Evolutionary conservation across 2,888 invertebrate species (phyloP), one percentile per base, ranked within the genome.

Genomic region (Morinoia aosen): DNA sequence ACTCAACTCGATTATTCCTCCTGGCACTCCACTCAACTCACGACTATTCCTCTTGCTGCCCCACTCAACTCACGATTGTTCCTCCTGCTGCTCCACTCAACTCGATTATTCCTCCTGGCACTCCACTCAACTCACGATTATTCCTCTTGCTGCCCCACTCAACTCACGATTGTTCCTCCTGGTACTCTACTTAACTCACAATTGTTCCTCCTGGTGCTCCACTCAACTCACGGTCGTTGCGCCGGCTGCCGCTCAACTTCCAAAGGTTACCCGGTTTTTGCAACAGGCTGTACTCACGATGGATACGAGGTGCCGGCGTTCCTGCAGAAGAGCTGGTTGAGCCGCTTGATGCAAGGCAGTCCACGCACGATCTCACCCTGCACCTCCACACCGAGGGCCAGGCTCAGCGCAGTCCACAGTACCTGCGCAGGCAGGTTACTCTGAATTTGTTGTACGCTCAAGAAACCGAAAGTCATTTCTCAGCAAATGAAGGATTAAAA

Each of bases 291-390:
- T 39, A 98, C 98, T 98, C 98, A 99, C 99, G 98, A 98, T 97
- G 99, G 99, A 97, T 99, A 99, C 96, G 98, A 98, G 97, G 98
- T 98, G 97, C 99, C 99, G 96, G 99, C 99, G 64, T 98, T 98
- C 76, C 99, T 99, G 97, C 99, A 99, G 97, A 98, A 99, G 96
- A 99, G 98, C 97, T 99, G 99, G 97, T 98, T 98, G 97, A 98
- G 98, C 97, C 98, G 98, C 97, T 99, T 99, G 97, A 99, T 98
- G 97, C 99, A 99, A 96, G 99, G 99, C 97, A 98, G 98, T 97
- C 99, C 99, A 97, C 98, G 98, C 97, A 99, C 98, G 40, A 96
- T 95, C 95, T 96, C 96, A 3, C 96, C 96, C 56, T 96, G 96
- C 40, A 96, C 95, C 95, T 96, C 96, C 90, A 96, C 96, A 5